Conservation (phyloP, 2,797 vertebrate genomes). For the Paguma larvata region DNA sequence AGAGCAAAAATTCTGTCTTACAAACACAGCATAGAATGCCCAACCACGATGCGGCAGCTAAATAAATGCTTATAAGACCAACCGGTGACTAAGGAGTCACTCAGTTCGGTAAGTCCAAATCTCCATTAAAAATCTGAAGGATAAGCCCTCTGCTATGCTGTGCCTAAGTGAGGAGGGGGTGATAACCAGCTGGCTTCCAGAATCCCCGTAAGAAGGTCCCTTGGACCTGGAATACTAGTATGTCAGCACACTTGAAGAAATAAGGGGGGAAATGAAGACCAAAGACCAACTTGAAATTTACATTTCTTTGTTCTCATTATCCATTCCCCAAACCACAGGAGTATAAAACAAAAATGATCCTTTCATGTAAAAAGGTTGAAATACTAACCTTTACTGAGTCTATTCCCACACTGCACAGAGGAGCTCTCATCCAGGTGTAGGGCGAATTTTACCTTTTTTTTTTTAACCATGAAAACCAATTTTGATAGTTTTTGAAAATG, state of each 20-base stretch:
- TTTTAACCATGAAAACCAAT: background rate
- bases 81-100: background rate
- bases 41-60: background rate
- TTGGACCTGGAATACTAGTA: background rate
- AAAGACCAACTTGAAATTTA: conserved; percentile 49
- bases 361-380: background rate
- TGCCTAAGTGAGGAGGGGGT: background rate
- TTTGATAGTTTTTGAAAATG: conserved; percentile 51
- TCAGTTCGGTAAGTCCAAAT: background rate
- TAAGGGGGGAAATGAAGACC: conserved; percentile 1
- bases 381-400: background rate
- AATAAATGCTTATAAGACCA: conserved; percentile 30
- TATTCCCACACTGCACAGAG: background rate
- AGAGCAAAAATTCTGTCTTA: background rate
- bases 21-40: background rate
- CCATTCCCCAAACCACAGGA: background rate
- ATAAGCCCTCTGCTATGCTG: too few species aligned
- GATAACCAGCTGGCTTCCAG: background rate
- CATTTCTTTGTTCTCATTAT: conserved; percentile 40
- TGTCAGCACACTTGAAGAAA: conserved; percentile 21
- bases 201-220: background rate
- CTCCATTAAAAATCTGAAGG: background rate
- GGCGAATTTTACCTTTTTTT: background rate
- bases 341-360: conserved; percentile 37
- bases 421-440: background rate